Percentiles rank a stretch among this genome's conserved stretches.
phyloP scores from a whole-genome alignment of 2,113 vertebrate genomes.

The Danionella cerebrum region DNA sequence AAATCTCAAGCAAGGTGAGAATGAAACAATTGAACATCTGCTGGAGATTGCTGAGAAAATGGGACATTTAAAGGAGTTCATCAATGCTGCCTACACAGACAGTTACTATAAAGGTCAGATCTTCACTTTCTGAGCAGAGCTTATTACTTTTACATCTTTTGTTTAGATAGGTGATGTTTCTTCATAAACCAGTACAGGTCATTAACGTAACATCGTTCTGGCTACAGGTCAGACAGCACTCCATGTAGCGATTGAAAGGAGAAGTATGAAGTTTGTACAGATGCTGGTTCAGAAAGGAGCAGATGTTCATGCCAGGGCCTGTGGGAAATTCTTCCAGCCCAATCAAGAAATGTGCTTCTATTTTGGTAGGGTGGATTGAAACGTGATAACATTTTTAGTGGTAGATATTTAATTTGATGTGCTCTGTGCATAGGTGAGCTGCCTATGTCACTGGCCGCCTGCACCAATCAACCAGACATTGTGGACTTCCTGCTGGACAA shows the following conservation, averaged over 20 bases:
- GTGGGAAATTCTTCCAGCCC: slow-evolving; percentile 86
- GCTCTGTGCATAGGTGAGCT: slow-evolving; percentile 72
- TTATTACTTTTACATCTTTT: background rate
- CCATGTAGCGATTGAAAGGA: slow-evolving; percentile 90
- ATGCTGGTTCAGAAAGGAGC: slow-evolving; percentile 84
- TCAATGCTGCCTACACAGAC: slow-evolving; percentile 81
- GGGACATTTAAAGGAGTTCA: slow-evolving; percentile 72
- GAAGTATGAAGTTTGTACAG: slow-evolving; percentile 73
- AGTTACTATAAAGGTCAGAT: slow-evolving; percentile 85
- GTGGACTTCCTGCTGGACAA: slow-evolving; percentile 85
- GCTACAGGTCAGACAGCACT: slow-evolving; percentile 86
- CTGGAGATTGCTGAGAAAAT: slow-evolving; percentile 77
- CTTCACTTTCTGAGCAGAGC: background rate
- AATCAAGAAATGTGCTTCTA: slow-evolving; percentile 82
- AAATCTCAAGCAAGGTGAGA: slow-evolving; percentile 76
- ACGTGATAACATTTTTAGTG: no score
- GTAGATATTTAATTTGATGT: no score
- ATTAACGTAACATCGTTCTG: background rate
- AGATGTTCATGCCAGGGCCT: slow-evolving; percentile 81
- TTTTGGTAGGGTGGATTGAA: slow-evolving; percentile 80
- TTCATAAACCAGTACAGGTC: background rate
- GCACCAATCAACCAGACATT: slow-evolving; percentile 86
- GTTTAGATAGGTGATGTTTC: background rate
- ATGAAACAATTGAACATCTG: slow-evolving; percentile 73
- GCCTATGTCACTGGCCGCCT: slow-evolving; percentile 87